phyloP scores from a whole-genome alignment of 2,888 invertebrate species.

The Mellilla xanthometata region DNA sequence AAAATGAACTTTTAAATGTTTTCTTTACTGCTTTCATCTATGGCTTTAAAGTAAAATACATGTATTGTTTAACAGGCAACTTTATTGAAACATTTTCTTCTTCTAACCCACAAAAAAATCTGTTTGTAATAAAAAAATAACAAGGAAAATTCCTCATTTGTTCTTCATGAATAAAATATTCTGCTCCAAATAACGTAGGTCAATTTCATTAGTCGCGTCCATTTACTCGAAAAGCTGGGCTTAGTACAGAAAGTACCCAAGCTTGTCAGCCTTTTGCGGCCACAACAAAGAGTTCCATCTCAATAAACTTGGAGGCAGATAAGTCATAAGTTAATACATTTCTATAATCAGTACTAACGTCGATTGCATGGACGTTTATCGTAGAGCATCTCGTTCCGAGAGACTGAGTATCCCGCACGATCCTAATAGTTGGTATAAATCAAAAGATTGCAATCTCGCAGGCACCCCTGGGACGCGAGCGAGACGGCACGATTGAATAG shows the following conservation, averaged over 20 bases:
- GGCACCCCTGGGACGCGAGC: conserved; percentile 81
- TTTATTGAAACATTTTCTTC: too few relatives aligned
- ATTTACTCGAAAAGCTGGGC: conserved; percentile 5
- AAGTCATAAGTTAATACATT: conserved; percentile 64
- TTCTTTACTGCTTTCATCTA: too few relatives aligned
- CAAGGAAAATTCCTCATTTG: too few relatives aligned
- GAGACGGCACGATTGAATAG: conserved; percentile 82
- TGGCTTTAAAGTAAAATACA: too few relatives aligned
- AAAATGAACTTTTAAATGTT: too few relatives aligned
- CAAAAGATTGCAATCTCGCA: conserved; percentile 82
- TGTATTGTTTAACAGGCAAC: too few relatives aligned
- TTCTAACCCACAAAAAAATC: too few relatives aligned
- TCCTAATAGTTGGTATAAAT: conserved; percentile 83
- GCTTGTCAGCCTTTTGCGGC: conserved; percentile 9
- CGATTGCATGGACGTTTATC: conserved; percentile 74
- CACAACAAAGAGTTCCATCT: conserved; percentile 31
- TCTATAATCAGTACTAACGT: conserved; percentile 74
- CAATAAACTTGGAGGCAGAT: conserved; percentile 29
- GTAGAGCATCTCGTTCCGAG: conserved; percentile 60
- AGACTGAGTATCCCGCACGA: conserved; percentile 76
- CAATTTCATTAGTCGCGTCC: conserved; percentile 2
- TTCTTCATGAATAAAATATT: too few relatives aligned
- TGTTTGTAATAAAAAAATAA: too few relatives aligned
- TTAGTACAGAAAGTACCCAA: too few relatives aligned
- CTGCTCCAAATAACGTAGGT: background rate